Evolutionary conservation across 2,888 invertebrate genomes (phyloP), one percentile per base, ranked within the genome.

Genomic region (Pseudococcus viburni): DNA sequence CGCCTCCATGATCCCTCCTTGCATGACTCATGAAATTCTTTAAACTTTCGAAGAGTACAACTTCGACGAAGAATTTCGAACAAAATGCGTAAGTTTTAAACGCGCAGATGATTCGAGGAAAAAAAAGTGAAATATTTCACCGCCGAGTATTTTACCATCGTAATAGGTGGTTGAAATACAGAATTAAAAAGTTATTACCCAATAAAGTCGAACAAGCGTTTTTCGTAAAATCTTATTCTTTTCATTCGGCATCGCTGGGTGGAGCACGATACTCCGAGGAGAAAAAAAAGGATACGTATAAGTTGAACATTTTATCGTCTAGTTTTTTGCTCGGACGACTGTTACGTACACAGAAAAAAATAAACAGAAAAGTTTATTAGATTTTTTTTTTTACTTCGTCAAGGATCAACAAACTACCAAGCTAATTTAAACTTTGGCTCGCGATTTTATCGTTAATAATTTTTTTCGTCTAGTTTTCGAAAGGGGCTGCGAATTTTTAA

Each of bases 361-460:
- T 77, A 77, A 77, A 77, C 26, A 77, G 51, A 5, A 33, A 77
- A 77, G 77, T 77, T 77, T 77, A 77, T 77, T 77, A 77, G 77
- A 15, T 33, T 33, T 33, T 33, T 33, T 39, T 77, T 39, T 77
- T 77, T 77, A 12, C 26, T 26, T 15, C 77, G 77, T 77, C 33
- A 39, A 77, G 33, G 77, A 77, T 77, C 33, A 39, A 26, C 77
- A 51, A 51, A 51, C 51, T 26, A 77, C 17, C 51, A 51, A 51
- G 48, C 55, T 85, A 85, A 85, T 85, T 85, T 85, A 85, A 85
- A 85, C 33, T 59, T 59, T 42, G 33, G 39, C 17, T 26, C 55
- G 85, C 84, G 68, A 64, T 86, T 86, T 86, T 86, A 64, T 86
- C 39, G 42, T 86, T 86, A 39, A 86, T 42, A 55, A 86, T 59